Evolutionary conservation across 2,113 vertebrate species (phyloP), one percentile per base, ranked within the genome.

Genomic region (Pedionomus torquatus): DNA sequence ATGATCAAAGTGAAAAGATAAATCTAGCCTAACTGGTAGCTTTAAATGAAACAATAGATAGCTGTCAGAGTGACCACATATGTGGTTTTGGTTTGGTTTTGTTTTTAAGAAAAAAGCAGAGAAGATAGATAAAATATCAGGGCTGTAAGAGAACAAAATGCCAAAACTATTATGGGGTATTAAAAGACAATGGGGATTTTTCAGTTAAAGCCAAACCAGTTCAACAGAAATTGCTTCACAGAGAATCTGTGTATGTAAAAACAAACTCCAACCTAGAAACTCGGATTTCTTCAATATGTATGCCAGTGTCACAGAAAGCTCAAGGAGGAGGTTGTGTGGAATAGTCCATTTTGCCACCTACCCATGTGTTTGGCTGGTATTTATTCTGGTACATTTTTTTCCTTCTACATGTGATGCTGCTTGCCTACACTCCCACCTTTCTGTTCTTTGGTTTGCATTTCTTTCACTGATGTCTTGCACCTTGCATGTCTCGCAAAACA

Each of bases 111-210:
- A 37, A 31, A 39, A n/a, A 28, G 3, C 13, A 69, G 25, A 80
- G 60, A 26, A 90, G 90, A 81, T 54, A 90, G 90, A 81, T 57
- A 87, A 95, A 89, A 14, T 63, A 80, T 78, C 51, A 54, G 51
- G 46, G 54, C 43, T 60, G 30, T n/a, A 80, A 77, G 26, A 86
- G 51, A 93, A 86, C 1, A 3, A 86, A 86, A 86, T 76, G 43
- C 79, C 79, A 92, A 92, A 81, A 78, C 33, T 41, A 81, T 80
- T 91, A 63, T 19, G 18, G 16, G 13, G 10, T 74, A 74, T 92
- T 92, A 94, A 81, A 78, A 81, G 33, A 95, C 69, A 92, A 75
- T 51, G 44, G 44, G 16, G 26, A 68, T 80, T 93, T 93, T 90
- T 69, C 49, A 78, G 57, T 65, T 92, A 57, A 65, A 90, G 46